Conservation (phyloP, 2,797 vertebrate genomes). For the Schizopygopsis malacanthus region DNA sequence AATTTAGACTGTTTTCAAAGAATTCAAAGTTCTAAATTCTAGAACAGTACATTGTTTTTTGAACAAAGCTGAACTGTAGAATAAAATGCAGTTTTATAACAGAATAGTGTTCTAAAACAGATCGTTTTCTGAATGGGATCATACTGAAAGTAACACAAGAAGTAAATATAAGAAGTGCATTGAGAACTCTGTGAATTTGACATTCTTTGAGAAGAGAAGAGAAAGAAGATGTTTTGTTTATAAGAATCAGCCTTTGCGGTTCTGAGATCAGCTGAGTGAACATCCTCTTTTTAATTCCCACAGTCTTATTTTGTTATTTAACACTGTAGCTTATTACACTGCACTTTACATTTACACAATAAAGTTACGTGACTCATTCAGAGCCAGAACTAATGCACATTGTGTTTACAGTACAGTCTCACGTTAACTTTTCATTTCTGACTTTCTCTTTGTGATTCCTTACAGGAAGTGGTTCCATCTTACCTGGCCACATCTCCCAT, state of each 20-base stretch:
- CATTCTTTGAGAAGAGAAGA: background rate
- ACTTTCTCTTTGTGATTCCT: background rate
- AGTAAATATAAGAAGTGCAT: background rate
- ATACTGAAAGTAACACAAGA: background rate
- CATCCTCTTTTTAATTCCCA: slow-evolving; percentile 15
- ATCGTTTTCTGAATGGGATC: background rate
- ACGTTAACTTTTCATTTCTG: background rate
- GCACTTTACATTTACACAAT: background rate
- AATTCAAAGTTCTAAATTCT: background rate
- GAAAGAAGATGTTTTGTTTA: background rate
- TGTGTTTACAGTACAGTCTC: background rate
- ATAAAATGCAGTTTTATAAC: background rate
- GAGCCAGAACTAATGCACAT: background rate
- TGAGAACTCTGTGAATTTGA: background rate
- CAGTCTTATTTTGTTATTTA: background rate
- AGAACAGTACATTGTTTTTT: background rate
- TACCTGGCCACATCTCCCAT: slow-evolving; percentile 95
- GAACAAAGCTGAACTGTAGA: background rate
- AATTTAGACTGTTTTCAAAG: background rate
- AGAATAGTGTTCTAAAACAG: background rate
- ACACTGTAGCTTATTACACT: background rate
- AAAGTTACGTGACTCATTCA: background rate
- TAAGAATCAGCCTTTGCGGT: background rate
- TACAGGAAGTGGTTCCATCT: slow-evolving; percentile 87
- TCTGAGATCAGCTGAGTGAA: background rate